Percentiles rank a stretch among this genome's conserved stretches.
Evolutionary conservation across 2,797 vertebrate genomes (phyloP).

Genomic region (Varecia variegata): DNA sequence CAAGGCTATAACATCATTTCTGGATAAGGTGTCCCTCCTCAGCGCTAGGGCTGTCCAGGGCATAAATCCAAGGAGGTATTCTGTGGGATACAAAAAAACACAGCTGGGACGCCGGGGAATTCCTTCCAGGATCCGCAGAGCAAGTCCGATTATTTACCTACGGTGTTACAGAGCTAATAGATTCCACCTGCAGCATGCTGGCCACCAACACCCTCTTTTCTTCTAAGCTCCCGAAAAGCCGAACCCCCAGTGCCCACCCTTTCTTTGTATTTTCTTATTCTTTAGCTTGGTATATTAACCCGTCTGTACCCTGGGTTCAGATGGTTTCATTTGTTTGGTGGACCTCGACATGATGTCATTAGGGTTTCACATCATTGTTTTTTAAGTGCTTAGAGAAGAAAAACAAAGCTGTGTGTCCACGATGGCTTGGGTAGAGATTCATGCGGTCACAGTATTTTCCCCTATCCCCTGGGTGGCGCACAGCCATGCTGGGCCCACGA

Average conservation of each 20-base stretch:
- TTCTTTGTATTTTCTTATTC: constrained; percentile 26
- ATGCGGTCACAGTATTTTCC: constrained; percentile 50
- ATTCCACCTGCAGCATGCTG: constrained; percentile 69
- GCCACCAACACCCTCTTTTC: background rate
- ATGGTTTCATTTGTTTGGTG: background rate
- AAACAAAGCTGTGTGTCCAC: background rate
- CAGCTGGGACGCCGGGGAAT: background rate
- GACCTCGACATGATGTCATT: constrained; percentile 5
- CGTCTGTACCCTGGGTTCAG: background rate
- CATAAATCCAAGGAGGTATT: background rate
- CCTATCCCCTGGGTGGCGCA: background rate
- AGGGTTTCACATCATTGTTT: background rate
- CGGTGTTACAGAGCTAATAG: constrained; percentile 71
- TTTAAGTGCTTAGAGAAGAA: background rate
- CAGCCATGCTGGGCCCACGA: constrained; percentile 62
- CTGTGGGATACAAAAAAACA: constrained; percentile 27
- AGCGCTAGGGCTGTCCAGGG: background rate
- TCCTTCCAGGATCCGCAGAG: constrained; percentile 16
- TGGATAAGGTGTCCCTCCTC: background rate
- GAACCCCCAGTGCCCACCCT: background rate
- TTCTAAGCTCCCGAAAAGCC: background rate
- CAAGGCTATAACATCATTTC: background rate
- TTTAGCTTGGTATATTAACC: constrained; percentile 1
- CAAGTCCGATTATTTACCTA: constrained; percentile 56
- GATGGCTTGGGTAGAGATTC: constrained; percentile 56